phyloP scores from a whole-genome alignment of 2,888 invertebrate species.

The Oscheius myriophilus region DNA sequence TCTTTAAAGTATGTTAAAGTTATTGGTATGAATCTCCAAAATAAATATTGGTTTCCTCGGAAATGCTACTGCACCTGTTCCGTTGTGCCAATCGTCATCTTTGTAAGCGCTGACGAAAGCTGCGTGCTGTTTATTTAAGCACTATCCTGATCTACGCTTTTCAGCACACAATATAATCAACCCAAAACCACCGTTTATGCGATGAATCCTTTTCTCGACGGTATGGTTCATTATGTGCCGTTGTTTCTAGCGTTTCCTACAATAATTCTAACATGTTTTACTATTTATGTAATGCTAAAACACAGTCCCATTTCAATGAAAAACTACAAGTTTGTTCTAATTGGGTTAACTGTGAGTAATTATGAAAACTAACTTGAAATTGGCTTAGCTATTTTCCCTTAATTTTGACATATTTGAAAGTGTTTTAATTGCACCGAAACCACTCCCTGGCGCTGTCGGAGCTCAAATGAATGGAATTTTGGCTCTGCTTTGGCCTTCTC shows the following conservation, averaged over 20 bases:
- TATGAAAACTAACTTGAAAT: background rate
- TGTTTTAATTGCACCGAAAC: background rate
- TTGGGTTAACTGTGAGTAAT: background rate
- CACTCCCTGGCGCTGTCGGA: background rate
- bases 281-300: background rate
- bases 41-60: no score
- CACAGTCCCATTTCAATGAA: slow-evolving; percentile 3
- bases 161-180: no score
- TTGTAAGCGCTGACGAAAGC: no score
- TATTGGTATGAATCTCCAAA: no score
- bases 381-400: no score
- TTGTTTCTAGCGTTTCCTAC: background rate
- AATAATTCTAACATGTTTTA: background rate
- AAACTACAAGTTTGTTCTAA: background rate
- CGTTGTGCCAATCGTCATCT: no score
- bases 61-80: no score
- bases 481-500: background rate
- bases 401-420: background rate
- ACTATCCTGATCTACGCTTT: no score
- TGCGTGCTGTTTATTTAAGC: no score
- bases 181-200: no score
- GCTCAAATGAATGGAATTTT: background rate
- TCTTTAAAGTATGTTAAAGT: no score
- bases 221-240: background rate
- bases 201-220: no score